Evolutionary conservation across 2,797 vertebrate species (phyloP).

Genomic region (Acrossocheilus wenchowensis): DNA sequence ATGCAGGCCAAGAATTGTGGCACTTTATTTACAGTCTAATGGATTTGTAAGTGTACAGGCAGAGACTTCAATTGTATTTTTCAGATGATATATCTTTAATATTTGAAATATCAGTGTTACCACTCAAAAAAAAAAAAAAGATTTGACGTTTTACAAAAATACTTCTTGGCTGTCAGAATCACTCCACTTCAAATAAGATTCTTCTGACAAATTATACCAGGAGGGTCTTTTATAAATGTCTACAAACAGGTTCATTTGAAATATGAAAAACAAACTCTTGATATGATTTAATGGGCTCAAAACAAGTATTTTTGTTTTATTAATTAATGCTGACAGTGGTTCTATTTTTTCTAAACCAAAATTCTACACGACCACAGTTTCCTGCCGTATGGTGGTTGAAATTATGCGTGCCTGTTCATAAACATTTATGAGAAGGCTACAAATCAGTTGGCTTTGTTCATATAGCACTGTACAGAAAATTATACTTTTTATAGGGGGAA

Average conservation of each 20-base stretch:
- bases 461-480: constrained; percentile 87
- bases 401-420: constrained; percentile 82
- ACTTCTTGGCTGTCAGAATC: constrained; percentile 65
- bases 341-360: constrained; percentile 86
- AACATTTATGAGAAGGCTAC: constrained; percentile 81
- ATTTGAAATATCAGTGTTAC: constrained; percentile 76
- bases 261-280: constrained; percentile 60
- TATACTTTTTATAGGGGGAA: constrained; percentile 85
- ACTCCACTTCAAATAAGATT: constrained; percentile 71
- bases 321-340: constrained; percentile 77
- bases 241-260: constrained; percentile 63
- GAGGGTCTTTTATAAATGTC: constrained; percentile 75
- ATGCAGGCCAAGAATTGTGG: constrained; percentile 87
- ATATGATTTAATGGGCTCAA: constrained; percentile 72
- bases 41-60: constrained; percentile 83
- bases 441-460: constrained; percentile 82
- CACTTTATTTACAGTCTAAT: constrained; percentile 85
- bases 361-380: constrained; percentile 80
- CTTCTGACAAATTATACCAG: constrained; percentile 73
- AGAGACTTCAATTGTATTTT: constrained; percentile 82
- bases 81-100: constrained; percentile 83
- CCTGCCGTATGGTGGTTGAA: constrained; percentile 80
- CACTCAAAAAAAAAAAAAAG: constrained; percentile 63
- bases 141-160: constrained; percentile 72
- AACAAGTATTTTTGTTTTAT: constrained; percentile 77